These are phyloP conservation scores for Brotogeris chrysoptera DNA, from an alignment of 2,797 vertebrate genomes.

Conservation along the genomic window DNA sequence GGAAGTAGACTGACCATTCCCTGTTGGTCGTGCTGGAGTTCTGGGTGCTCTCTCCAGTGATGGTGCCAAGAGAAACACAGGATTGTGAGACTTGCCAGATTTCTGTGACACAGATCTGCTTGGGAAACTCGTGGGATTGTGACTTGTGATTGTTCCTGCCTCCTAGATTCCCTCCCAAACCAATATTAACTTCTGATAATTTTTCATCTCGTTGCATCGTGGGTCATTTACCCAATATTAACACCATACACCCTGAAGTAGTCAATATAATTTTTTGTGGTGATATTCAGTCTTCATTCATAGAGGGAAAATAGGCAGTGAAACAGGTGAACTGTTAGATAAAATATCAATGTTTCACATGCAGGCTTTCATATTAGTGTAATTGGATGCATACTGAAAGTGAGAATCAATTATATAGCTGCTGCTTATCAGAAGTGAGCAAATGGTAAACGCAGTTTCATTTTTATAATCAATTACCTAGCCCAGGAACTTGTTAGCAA, in stretches of 20 bases:
- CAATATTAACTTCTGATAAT: not conserved
- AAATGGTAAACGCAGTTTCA: conserved; percentile 33
- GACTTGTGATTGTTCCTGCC: not conserved
- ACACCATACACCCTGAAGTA: not conserved
- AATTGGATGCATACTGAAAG: not conserved
- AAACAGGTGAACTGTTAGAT: not conserved
- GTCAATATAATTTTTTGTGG: not conserved
- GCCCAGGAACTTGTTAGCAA: conserved; percentile 36
- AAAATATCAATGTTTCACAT: not conserved
- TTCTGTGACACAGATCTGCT: not conserved
- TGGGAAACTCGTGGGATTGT: not conserved
- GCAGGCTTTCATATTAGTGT: not conserved
- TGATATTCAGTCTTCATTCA: not conserved
- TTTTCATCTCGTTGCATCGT: not conserved
- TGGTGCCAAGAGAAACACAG: not conserved
- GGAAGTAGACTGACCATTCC: not conserved
- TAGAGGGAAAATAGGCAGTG: not conserved
- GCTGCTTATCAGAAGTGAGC: conserved; percentile 35
- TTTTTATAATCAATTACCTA: conserved; percentile 40
- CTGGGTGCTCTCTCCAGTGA: not conserved
- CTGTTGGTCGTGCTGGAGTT: not conserved
- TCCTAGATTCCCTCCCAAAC: not conserved
- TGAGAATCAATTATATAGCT: conserved; percentile 7
- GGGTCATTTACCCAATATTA: not conserved
- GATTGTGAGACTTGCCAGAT: not conserved